Percentiles rank a stretch among this genome's conserved stretches.
Evolutionary conservation across 2,113 vertebrate genomes (phyloP).

Genomic region (Asarcornis scutulata): DNA sequence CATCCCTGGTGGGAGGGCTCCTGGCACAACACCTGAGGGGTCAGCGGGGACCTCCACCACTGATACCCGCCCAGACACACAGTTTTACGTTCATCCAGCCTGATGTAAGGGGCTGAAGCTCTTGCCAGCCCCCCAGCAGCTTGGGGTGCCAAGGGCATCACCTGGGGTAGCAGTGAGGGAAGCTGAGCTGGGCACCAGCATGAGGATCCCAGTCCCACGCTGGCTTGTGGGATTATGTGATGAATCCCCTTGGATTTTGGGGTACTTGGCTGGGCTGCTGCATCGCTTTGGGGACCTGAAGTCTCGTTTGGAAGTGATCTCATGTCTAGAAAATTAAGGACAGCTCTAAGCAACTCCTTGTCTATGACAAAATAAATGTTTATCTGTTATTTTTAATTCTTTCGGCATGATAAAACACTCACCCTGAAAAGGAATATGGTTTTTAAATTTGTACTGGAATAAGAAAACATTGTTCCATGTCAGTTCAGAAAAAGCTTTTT

Average conservation of each 20-base stretch:
- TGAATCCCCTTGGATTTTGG: neutral
- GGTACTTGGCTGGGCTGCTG: neutral
- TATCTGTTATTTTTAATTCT: slow-evolving; percentile 8
- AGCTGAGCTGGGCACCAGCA: neutral
- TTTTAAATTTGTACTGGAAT: slow-evolving; percentile 13
- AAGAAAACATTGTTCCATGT: neutral
- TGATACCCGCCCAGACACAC: neutral
- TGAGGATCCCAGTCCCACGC: neutral
- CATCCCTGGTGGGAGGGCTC: neutral
- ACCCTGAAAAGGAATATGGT: neutral
- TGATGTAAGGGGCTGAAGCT: neutral
- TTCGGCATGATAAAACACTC: neutral
- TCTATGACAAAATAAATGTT: slow-evolving; percentile 1
- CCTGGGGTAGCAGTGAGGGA: neutral
- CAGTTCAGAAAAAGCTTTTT: neutral
- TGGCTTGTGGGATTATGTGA: neutral
- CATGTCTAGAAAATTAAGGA: neutral
- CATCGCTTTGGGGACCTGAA: neutral
- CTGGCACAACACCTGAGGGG: neutral
- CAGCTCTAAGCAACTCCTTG: neutral
- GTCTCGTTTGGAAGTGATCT: neutral
- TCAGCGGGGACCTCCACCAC: fast-evolving
- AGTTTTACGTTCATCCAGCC: neutral
- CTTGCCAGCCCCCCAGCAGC: fast-evolving
- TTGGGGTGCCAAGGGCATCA: neutral